phyloP scores from a whole-genome alignment of 1,140 invertebrate genomes.

The Nymphalis io region DNA sequence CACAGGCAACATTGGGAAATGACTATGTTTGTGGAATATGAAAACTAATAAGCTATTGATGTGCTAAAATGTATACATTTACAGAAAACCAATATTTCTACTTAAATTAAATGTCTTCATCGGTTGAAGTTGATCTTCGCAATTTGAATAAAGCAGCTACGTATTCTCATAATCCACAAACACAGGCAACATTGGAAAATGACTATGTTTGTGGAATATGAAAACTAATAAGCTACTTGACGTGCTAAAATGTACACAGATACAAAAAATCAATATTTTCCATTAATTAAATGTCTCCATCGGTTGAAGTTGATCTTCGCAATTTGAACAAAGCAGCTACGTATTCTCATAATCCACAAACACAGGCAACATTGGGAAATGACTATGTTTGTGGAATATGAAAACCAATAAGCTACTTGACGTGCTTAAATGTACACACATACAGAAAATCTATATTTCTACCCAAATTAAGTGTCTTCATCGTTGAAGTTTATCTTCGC shows the following conservation, averaged over 20 bases:
- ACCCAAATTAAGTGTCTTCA: no score
- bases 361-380: neutral
- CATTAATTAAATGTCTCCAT: no score
- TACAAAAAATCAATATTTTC: no score
- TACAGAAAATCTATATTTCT: no score
- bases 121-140: no score
- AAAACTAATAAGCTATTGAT: neutral
- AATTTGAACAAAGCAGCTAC: neutral
- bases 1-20: neutral
- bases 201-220: slow-evolving; percentile 15
- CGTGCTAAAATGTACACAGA: no score
- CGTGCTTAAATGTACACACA: no score
- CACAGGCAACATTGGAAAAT: neutral
- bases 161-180: slow-evolving; percentile 7
- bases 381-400: slow-evolving; percentile 15
- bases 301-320: no score
- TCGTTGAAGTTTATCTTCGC: no score
- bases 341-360: slow-evolving; percentile 7
- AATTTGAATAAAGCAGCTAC: neutral
- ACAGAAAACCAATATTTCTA: no score
- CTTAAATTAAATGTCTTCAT: no score
- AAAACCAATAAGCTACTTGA: neutral
- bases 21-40: slow-evolving; percentile 18
- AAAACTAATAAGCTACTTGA: neutral
- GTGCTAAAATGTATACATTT: no score